Conservation (phyloP, 92 coral and sea anemone genomes). For the Parazoanthus atlanticus region DNA sequence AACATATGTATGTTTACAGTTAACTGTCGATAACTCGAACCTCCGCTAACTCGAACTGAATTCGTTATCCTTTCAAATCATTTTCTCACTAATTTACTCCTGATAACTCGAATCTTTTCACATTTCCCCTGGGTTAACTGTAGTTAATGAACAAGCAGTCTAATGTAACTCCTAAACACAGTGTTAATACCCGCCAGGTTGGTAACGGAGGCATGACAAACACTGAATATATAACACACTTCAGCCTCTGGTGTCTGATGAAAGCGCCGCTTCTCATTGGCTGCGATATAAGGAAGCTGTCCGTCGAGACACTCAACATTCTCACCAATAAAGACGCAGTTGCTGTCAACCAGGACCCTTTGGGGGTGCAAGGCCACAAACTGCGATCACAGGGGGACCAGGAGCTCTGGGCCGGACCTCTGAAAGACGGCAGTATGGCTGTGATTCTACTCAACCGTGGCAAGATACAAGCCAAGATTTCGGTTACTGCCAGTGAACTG, state of each 20-base stretch:
- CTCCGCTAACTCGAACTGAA: too few species aligned
- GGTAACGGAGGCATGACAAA: constrained; percentile 60
- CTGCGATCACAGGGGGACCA: constrained; percentile 44
- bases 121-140: too few species aligned
- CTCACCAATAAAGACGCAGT: constrained; percentile 58
- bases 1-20: too few species aligned
- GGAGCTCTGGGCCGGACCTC: constrained; percentile 64
- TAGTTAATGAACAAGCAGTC: too few species aligned
- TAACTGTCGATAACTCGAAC: too few species aligned
- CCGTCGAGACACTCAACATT: constrained; percentile 46
- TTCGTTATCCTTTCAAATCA: too few species aligned
- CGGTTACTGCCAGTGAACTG: constrained; percentile 31
- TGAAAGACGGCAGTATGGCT: constrained; percentile 52
- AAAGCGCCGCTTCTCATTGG: constrained; percentile 67
- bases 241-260: constrained; percentile 68
- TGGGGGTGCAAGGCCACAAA: constrained; percentile 65
- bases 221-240: constrained; percentile 59
- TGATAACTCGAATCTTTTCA: too few species aligned
- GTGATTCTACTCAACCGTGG: constrained; percentile 60
- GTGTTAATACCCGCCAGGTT: constrained; percentile 34
- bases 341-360: constrained; percentile 59
- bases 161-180: not conserved
- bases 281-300: constrained; percentile 54
- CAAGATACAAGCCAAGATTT: constrained; percentile 1
- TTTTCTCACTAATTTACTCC: too few species aligned